Evolutionary conservation across 1,140 invertebrate genomes (phyloP).

Genomic region (Ptiloglossa arizonensis): DNA sequence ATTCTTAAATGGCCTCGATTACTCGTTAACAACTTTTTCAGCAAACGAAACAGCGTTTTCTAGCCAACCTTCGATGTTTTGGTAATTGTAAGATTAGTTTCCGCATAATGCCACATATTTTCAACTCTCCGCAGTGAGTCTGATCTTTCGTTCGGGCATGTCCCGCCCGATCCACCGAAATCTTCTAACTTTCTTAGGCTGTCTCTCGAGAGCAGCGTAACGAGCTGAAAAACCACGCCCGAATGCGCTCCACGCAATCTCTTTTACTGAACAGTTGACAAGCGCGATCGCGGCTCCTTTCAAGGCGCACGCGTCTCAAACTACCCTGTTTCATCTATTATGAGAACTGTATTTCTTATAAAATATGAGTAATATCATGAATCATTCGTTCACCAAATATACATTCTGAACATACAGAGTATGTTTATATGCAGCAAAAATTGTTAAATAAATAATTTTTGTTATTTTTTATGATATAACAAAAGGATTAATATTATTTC

Average conservation of each 20-base stretch:
- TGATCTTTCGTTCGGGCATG: background rate
- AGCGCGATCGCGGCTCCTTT: conserved; percentile 54
- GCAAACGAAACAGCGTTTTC: background rate
- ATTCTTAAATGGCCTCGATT: conserved; percentile 34
- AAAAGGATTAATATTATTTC: no score
- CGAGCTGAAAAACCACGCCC: conserved; percentile 72
- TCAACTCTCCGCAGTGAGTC: background rate
- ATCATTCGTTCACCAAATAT: background rate
- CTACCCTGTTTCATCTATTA: conserved; percentile 21
- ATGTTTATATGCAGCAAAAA: no score
- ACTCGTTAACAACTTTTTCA: conserved; percentile 12
- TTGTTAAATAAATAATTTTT: no score
- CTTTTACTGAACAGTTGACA: conserved; percentile 44
- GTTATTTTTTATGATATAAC: no score
- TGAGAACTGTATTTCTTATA: background rate
- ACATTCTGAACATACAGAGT: no score
- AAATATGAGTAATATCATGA: conserved; percentile 23
- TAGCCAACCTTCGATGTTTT: conserved; percentile 13
- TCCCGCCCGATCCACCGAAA: background rate
- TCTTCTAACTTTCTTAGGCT: background rate
- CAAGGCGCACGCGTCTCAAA: conserved; percentile 68
- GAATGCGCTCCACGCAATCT: conserved; percentile 44
- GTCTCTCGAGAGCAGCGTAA: background rate
- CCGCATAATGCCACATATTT: conserved; percentile 31
- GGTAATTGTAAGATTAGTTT: conserved; percentile 1